Percentiles rank a stretch among this genome's conserved stretches.
These are phyloP conservation scores for Asarcornis scutulata DNA, from an alignment of 2,113 vertebrate genomes.

Conservation along the genomic window DNA sequence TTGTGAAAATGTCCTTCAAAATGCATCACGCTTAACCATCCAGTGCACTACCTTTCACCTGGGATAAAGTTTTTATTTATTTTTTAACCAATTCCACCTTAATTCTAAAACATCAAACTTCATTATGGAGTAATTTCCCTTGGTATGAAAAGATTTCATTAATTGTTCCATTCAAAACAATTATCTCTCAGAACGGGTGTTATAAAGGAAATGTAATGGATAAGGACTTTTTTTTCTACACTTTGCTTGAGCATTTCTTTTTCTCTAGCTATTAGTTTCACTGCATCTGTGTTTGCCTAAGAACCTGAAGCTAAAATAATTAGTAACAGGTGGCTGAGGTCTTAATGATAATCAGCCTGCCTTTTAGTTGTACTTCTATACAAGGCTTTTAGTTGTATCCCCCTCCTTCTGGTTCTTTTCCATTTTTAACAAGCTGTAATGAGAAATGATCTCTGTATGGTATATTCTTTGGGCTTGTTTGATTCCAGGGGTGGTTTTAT, in stretches of 20 bases:
- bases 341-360: conserved; percentile 70
- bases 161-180: conserved; percentile 13
- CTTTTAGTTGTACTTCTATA: conserved; percentile 55
- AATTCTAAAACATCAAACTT: neutral
- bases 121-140: neutral
- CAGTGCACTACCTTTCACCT: neutral
- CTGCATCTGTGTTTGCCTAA: conserved; percentile 79
- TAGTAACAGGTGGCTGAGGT: conserved; percentile 74
- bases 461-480: conserved; percentile 13
- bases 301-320: conserved; percentile 76
- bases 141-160: conserved; percentile 15
- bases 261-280: conserved; percentile 59
- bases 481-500: neutral
- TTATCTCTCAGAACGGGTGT: conserved; percentile 6
- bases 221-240: neutral
- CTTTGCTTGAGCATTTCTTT: conserved; percentile 29
- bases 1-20: neutral
- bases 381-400: neutral
- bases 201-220: neutral
- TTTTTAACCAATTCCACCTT: neutral
- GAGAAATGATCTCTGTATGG: neutral
- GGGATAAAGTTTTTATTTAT: neutral
- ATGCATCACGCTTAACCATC: neutral
- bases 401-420: conserved; percentile 13
- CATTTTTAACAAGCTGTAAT: conserved; percentile 28